Conservation (phyloP, 1,140 invertebrate species). For the Caenorhabditis latens region DNA sequence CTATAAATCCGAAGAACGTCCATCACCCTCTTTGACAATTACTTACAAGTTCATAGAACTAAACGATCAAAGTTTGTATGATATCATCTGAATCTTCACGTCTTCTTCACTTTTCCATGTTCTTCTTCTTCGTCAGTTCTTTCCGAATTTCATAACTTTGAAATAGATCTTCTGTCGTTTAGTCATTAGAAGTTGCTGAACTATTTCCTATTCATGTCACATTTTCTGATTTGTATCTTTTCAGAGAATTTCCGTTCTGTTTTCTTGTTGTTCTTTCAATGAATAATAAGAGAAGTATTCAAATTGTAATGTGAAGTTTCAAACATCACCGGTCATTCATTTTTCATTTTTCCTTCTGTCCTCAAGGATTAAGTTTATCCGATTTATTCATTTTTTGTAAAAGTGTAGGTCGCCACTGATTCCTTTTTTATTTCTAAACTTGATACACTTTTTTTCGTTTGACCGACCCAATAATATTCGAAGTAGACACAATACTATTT, state of each 20-base stretch:
- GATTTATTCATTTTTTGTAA: too few species aligned
- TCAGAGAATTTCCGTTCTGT: neutral
- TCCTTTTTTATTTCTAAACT: neutral
- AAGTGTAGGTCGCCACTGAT: too few species aligned
- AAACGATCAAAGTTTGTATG: conserved; percentile 30
- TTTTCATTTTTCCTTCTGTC: neutral
- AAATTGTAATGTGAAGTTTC: neutral
- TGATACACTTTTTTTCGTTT: neutral
- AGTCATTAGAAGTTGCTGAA: neutral
- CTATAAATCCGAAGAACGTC: neutral
- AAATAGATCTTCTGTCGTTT: neutral
- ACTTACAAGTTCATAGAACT: conserved; percentile 24
- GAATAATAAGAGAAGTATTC: neutral
- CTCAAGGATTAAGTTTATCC: neutral
- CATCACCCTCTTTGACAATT: neutral
- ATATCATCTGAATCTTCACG: conserved; percentile 42
- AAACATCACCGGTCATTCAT: neutral
- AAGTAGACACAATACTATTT: neutral
- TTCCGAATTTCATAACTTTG: neutral
- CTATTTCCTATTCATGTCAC: neutral
- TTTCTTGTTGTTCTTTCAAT: neutral
- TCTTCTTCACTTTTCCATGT: neutral
- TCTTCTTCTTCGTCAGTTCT: neutral
- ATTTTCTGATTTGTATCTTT: conserved; percentile 9
- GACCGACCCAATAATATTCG: too few species aligned